A percentile compares a stretch with the other conserved stretches of the same genome.
Evolutionary conservation across 2,888 invertebrate genomes (phyloP).

Genomic region (Agrochola litura): DNA sequence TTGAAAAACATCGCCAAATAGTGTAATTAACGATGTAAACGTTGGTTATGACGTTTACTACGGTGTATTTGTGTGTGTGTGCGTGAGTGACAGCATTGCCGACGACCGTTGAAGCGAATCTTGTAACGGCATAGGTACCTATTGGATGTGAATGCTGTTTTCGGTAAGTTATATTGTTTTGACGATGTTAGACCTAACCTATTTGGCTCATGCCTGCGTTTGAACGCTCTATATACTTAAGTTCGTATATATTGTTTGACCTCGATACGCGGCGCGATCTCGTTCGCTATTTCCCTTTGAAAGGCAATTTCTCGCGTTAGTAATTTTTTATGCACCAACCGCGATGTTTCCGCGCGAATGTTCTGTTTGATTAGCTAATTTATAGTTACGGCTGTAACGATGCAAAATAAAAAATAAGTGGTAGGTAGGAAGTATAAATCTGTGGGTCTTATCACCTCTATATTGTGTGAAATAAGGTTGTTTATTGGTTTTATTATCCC

Average conservation of each 20-base stretch:
- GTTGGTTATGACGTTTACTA: constrained; percentile 89
- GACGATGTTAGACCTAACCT: constrained; percentile 78
- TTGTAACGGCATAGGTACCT: constrained; percentile 85
- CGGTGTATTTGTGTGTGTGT: constrained; percentile 84
- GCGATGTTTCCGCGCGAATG: constrained; percentile 74
- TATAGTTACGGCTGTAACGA: constrained; percentile 65
- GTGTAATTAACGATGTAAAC: constrained; percentile 87
- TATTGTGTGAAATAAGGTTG: constrained; percentile 56
- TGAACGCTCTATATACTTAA: constrained; percentile 63
- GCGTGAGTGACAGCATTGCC: constrained; percentile 87
- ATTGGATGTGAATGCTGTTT: constrained; percentile 82
- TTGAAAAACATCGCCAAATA: constrained; percentile 80
- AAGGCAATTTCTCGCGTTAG: constrained; percentile 78
- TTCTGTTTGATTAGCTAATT: constrained; percentile 75
- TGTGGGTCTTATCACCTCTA: constrained; percentile 67
- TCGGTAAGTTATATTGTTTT: constrained; percentile 85
- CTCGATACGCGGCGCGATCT: constrained; percentile 79
- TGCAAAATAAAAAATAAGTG: constrained; percentile 59
- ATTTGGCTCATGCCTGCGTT: constrained; percentile 77
- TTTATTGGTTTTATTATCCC: constrained; percentile 48
- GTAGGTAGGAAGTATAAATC: constrained; percentile 37
- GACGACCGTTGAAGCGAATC: constrained; percentile 88
- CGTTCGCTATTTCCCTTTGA: constrained; percentile 77
- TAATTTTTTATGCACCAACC: constrained; percentile 74
- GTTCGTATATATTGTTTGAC: constrained; percentile 77